Evolutionary conservation across 2,797 vertebrate genomes (phyloP).

Genomic region (Coreius guichenoti): DNA sequence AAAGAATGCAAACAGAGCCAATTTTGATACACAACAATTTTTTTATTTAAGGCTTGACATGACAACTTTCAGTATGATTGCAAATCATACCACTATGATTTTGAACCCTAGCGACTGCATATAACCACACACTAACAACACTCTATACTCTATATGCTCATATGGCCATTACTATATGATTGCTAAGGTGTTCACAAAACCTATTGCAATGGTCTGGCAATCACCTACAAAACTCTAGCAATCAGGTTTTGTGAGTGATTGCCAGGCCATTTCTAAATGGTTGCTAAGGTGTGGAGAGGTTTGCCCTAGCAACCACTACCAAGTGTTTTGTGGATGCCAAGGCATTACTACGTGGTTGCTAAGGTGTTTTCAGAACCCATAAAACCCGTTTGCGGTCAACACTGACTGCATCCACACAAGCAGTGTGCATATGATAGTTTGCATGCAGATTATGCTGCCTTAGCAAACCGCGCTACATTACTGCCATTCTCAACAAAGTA

Average conservation of each 20-base stretch:
- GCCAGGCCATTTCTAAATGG: not conserved
- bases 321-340: not conserved
- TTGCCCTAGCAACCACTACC: not conserved
- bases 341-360: not conserved
- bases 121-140: not conserved
- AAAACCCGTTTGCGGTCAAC: no score
- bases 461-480: no score
- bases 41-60: not conserved
- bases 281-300: not conserved
- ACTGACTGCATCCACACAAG: no score
- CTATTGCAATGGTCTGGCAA: not conserved
- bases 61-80: not conserved
- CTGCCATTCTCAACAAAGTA: no score
- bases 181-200: not conserved
- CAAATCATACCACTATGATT: not conserved
- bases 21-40: not conserved
- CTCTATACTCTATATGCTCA: not conserved
- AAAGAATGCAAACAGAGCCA: not conserved
- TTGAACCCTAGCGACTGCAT: not conserved
- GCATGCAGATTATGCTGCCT: no score
- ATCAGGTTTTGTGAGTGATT: not conserved
- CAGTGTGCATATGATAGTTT: no score
- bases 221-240: not conserved
- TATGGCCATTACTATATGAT: no score
- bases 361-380: not conserved